Conservation (phyloP, 1,140 invertebrate genomes). For the Kradibia gibbosae region DNA sequence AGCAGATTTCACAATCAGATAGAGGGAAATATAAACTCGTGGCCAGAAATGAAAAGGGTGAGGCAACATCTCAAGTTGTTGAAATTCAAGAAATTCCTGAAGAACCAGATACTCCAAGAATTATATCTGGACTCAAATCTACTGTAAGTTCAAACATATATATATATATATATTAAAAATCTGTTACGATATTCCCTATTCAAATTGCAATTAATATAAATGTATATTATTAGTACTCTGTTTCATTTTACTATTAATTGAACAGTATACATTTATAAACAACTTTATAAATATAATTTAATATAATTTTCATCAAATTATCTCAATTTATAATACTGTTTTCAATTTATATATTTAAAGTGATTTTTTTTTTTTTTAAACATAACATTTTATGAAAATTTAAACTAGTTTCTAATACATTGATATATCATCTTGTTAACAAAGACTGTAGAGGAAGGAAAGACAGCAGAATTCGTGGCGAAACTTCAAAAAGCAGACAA, state of each 20-base stretch:
- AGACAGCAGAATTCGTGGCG: constrained; percentile 84
- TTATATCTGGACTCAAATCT: constrained; percentile 82
- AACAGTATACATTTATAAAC: no score
- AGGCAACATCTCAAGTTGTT: constrained; percentile 91
- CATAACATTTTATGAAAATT: no score
- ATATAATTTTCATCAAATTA: no score
- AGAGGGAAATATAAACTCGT: constrained; percentile 92
- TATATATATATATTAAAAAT: neutral
- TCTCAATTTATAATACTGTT: no score
- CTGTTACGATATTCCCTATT: no score
- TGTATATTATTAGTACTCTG: no score
- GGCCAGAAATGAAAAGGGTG: constrained; percentile 94
- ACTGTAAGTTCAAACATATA: constrained; percentile 74
- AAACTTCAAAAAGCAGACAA: constrained; percentile 82
- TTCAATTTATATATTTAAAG: no score
- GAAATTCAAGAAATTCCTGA: constrained; percentile 87
- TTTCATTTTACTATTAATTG: no score
- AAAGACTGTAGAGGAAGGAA: constrained; percentile 82
- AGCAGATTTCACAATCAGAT: constrained; percentile 82
- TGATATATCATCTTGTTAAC: neutral
- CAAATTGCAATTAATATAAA: no score
- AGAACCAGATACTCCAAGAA: constrained; percentile 77
- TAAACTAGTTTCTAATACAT: no score
- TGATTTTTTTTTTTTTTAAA: no score
- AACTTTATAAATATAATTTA: no score